Base-by-base conservation (phyloP, 2,888 invertebrate genomes). In the Lasiommata megera region DNA sequence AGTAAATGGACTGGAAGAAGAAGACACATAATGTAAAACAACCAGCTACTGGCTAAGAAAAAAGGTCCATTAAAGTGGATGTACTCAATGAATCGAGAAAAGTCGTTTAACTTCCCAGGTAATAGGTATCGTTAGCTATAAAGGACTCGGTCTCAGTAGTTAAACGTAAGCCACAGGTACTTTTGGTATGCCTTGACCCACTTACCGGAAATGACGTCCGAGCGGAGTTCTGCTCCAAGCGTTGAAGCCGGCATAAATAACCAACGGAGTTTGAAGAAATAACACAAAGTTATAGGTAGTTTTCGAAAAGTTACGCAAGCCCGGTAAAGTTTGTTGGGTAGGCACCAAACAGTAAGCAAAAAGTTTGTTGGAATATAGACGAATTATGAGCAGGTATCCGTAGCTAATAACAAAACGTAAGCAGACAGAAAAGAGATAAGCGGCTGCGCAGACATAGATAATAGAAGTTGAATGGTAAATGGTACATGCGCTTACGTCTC, bases 131-230 rank as follows among this genome's bases (percentile, higher is more conserved):
- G 52, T 52, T 34, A 41, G 52, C 52, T 52, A 28, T 52, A 41
- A 38, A 31, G 40, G 29, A 38, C 52, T 41, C 40, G 38, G 40
- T 9, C 14, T 9, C 8, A 31, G 11, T 16, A 28, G 9, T 40
- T 52, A 52, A 38, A 29, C 18, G 12, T 44, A 14, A 52, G 44
- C 51, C 51, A 52, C 51, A 52, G 41, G 46, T 28, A 34, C 17
- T 47, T 52, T 53, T 28, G 47, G 18, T 14, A 55, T 56, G 43
- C 56, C 60, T 60, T 60, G 56, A 56, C 60, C 60, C 40, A 43
- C 48, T 60, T 56, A 17, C 51, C 36, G 28, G 43, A 41, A 34
- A 17, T 46, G 43, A 51, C 56, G 43, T 31, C 29, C 56, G 51
- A 52, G 37, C 51, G 37, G 36, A 51, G 51, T 29, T 43, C 44